phyloP scores from a whole-genome alignment of 2,797 vertebrate species.

The Lepilemur septentrionalis region DNA sequence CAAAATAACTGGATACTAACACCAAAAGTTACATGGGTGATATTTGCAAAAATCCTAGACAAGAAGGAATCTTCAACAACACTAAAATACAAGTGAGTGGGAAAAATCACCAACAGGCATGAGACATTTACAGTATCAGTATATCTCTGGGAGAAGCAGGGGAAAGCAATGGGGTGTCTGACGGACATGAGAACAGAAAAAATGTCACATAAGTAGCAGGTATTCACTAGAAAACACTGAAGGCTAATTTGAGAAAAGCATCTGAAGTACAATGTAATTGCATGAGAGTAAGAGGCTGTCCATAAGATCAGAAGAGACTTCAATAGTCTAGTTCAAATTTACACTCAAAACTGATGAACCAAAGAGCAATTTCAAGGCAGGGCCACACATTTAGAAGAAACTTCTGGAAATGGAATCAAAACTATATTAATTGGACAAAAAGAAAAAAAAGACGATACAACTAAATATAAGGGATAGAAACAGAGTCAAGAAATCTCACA shows the following conservation, averaged over 20 bases:
- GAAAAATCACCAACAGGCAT: not conserved
- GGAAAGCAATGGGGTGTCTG: not conserved
- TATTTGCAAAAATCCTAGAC: not conserved
- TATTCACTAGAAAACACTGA: not conserved
- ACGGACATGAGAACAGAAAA: not conserved
- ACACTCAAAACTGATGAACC: not conserved
- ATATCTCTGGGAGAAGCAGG: not conserved
- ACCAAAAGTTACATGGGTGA: not conserved
- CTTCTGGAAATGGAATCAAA: not conserved
- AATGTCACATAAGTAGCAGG: not conserved
- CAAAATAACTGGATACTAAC: not conserved
- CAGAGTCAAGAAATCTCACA: not conserved
- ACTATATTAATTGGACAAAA: not conserved
- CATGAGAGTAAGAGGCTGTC: not conserved
- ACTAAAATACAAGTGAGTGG: not conserved
- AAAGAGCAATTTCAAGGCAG: not conserved
- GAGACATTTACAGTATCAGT: not conserved
- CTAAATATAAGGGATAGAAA: not conserved
- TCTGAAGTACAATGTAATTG: not conserved
- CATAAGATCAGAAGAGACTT: not conserved
- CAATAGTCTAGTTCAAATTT: not conserved
- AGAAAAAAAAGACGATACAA: not conserved
- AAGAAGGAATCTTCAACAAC: not conserved
- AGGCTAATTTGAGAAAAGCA: not conserved
- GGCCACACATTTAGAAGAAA: not conserved